Evolutionary conservation across 2,113 vertebrate genomes (phyloP).

Genomic region (Labeo catla): DNA sequence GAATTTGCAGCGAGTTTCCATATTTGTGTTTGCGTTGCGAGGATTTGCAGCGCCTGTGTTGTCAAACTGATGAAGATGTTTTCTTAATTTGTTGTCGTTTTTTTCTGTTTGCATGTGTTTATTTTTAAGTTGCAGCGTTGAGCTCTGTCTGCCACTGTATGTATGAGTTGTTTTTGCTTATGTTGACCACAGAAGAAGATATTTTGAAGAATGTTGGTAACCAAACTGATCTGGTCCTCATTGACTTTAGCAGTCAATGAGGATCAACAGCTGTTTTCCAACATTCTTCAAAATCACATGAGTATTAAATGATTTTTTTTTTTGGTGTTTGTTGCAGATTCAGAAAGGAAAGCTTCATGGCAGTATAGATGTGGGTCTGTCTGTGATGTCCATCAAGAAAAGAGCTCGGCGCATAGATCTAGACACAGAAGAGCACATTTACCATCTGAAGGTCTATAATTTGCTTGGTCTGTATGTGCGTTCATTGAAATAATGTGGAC

Average conservation of each 20-base stretch:
- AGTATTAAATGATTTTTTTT: not conserved
- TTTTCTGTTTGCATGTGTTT: too few relatives aligned
- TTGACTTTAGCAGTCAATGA: not conserved
- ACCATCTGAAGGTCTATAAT: conserved; percentile 86
- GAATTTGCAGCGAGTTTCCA: too few relatives aligned
- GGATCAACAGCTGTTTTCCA: not conserved
- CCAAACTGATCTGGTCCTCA: not conserved
- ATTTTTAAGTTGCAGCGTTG: too few relatives aligned
- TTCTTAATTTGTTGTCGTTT: too few relatives aligned
- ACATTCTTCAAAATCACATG: not conserved
- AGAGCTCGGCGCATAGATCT: conserved; percentile 95
- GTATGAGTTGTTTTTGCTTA: not conserved
- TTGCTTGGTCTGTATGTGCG: conserved; percentile 11
- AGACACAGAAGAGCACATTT: conserved; percentile 98
- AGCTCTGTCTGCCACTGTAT: too few relatives aligned
- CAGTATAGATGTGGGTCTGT: conserved; percentile 97
- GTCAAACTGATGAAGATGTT: too few relatives aligned
- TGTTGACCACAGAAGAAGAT: not conserved
- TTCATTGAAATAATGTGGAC: not conserved
- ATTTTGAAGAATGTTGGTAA: not conserved
- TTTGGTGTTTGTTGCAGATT: conserved; percentile 75
- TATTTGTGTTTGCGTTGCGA: too few relatives aligned
- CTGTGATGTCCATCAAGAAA: conserved; percentile 99
- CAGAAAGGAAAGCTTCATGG: conserved; percentile 98
- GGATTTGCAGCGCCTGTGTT: too few relatives aligned